Percentiles rank a stretch among this genome's conserved stretches.
Conservation (phyloP, 2,888 invertebrate species). For the Caenorhabditis wallacei region DNA sequence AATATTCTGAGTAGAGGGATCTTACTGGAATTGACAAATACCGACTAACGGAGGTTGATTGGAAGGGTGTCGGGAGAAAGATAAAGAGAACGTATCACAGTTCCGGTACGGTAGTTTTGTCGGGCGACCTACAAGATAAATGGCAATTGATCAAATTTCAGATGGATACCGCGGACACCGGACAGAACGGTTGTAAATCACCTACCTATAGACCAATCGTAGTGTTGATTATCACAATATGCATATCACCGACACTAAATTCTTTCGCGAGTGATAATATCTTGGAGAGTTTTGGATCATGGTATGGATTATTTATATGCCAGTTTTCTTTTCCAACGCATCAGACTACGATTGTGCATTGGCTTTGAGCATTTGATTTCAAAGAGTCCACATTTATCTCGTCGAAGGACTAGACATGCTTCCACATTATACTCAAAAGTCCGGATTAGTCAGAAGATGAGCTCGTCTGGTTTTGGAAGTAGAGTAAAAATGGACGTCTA, state of each 20-base stretch:
- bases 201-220: slow-evolving; percentile 32
- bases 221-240: slow-evolving; percentile 57
- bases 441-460: slow-evolving; percentile 57
- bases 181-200: slow-evolving; percentile 60
- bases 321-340: not conserved
- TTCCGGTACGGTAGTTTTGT: slow-evolving; percentile 60
- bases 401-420: slow-evolving; percentile 34
- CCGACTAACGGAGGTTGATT: not conserved
- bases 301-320: slow-evolving; percentile 7
- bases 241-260: slow-evolving; percentile 56
- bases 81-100: slow-evolving; percentile 51
- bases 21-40: not conserved
- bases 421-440: slow-evolving; percentile 32
- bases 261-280: slow-evolving; percentile 35
- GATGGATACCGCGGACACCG: slow-evolving; percentile 45
- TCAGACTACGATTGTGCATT: slow-evolving; percentile 1
- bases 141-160: slow-evolving; percentile 63
- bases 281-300: slow-evolving; percentile 13
- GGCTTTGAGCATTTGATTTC: slow-evolving; percentile 26
- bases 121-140: slow-evolving; percentile 60
- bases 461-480: slow-evolving; percentile 53
- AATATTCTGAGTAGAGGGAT: not conserved
- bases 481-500: slow-evolving; percentile 2
- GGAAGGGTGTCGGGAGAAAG: slow-evolving; percentile 16
- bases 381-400: slow-evolving; percentile 12